Base-by-base conservation (phyloP, 1,140 invertebrate genomes). In the Lamellibrachia luymesi region DNA sequence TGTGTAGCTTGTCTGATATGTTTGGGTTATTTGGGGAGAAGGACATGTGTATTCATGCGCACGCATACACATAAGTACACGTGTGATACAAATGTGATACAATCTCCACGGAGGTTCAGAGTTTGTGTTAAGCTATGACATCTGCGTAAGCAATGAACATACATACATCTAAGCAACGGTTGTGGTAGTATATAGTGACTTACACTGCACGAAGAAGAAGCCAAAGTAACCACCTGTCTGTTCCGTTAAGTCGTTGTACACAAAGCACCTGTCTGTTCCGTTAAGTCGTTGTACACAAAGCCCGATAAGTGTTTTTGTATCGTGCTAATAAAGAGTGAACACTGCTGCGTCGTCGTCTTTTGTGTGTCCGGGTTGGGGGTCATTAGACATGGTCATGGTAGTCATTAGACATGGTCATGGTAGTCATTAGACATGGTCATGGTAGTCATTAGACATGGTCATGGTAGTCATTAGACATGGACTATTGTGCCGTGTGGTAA, bases 291-390 rank as follows among this genome's bases (percentile, higher is more conserved):
- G 52, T 56, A 13, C 6, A 13, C 13, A 13, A 56, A 56, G 52
- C 13, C 52, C 52, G 13, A 7, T 17, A 80, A 6, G 13, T 80
- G 64, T 22, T 80, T 80, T 22, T 80, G 64, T 80, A 80, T 22
- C 2, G 25, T 10, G 25, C 64, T 80, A 80, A 80, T 80, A 80
- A 80, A 80, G 64, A 8, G 64, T 80, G 64, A 8, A 22, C 52
- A 56, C 52, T 80, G 13, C 64, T 80, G 64, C 64, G 13, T 80
- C 64, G 25, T 80, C 64, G 64, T 80, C 64, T 51, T 93, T n/a
- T 93, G 92, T 93, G 92, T 93, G 92, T 93, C 52, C 89, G 92
- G 90, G 92, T 80, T 38, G 38, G 38, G 38, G 38, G 38, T 38
- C 38, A 38, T 38, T 38, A 38, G 38, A 38, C 38, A 38, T 38